A percentile compares a stretch with the other conserved stretches of the same genome.
Evolutionary conservation across 2,888 invertebrate species (phyloP).

Genomic region (Lasius fuliginosus): DNA sequence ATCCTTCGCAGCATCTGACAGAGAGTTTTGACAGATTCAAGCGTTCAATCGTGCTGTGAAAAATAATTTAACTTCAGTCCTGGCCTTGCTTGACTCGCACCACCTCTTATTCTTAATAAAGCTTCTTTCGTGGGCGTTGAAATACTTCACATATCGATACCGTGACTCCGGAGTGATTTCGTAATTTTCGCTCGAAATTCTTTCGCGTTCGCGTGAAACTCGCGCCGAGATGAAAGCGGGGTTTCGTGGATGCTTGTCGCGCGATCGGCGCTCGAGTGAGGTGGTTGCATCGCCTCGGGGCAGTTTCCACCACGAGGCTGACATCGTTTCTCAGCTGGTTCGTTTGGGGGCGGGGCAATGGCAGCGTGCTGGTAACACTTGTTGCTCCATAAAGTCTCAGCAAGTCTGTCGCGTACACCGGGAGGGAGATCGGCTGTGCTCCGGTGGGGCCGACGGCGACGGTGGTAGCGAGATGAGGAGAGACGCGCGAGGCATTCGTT

Average conservation of each 20-base stretch:
- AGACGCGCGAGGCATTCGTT: constrained; percentile 36
- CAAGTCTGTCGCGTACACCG: constrained; percentile 40
- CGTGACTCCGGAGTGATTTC: background rate
- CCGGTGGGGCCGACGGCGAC: constrained; percentile 46
- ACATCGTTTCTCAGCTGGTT: constrained; percentile 58
- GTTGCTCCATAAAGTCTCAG: constrained; percentile 77
- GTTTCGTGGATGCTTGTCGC: constrained; percentile 71
- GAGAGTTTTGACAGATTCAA: background rate
- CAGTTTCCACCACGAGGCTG: constrained; percentile 74
- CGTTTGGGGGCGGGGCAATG: constrained; percentile 81
- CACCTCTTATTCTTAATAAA: background rate
- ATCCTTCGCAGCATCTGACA: background rate
- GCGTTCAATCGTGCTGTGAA: background rate
- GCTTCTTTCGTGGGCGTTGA: background rate
- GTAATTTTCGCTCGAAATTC: background rate
- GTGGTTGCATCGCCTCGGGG: constrained; percentile 84
- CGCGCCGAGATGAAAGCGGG: constrained; percentile 37
- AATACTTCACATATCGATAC: constrained; percentile 22
- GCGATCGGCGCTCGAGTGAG: constrained; percentile 84
- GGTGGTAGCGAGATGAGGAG: constrained; percentile 47
- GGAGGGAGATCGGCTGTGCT: constrained; percentile 58
- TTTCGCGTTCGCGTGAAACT: constrained; percentile 29
- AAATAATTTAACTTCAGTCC: background rate
- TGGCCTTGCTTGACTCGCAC: background rate
- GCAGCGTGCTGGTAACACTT: constrained; percentile 80